phyloP scores from a whole-genome alignment of 35 echinoderm and acorn worm species.

The Acanthaster planci region DNA sequence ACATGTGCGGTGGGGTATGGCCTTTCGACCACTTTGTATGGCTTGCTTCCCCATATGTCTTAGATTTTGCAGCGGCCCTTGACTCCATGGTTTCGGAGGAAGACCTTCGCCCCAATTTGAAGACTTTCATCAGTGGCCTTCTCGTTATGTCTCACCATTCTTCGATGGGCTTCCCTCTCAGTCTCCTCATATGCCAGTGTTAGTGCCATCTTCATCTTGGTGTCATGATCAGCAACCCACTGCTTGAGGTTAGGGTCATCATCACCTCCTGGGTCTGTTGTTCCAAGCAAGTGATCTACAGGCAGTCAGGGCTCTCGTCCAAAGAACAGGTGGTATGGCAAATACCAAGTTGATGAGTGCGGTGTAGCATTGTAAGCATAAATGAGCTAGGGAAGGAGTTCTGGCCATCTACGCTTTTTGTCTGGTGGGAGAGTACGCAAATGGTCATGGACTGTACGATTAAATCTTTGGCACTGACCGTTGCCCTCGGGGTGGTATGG shows the following conservation, averaged over 20 bases:
- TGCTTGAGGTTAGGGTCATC: not conserved
- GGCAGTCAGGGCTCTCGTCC: conserved; percentile 69
- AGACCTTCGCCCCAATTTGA: conserved; percentile 57
- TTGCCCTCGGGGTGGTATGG: conserved; percentile 73
- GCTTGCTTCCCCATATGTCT: conserved; percentile 11
- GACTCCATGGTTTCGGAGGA: conserved; percentile 11
- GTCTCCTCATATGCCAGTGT: conserved; percentile 40
- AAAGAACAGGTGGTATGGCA: conserved; percentile 76
- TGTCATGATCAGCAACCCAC: conserved; percentile 50
- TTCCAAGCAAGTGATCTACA: conserved; percentile 62
- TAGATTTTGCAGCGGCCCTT: conserved; percentile 51
- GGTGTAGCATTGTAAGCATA: conserved; percentile 71
- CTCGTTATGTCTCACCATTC: conserved; percentile 20
- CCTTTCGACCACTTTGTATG: not conserved
- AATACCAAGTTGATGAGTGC: conserved; percentile 68
- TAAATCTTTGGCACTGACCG: conserved; percentile 63
- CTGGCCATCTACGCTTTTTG: conserved; percentile 60
- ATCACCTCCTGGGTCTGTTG: conserved; percentile 5
- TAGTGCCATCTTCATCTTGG: conserved; percentile 48
- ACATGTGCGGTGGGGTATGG: not conserved
- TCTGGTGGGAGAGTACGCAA: conserved; percentile 48
- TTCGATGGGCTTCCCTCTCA: conserved; percentile 50
- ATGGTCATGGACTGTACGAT: conserved; percentile 62
- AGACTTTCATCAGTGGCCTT: conserved; percentile 44
- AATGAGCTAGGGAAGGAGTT: conserved; percentile 62